Base-by-base conservation (phyloP, 2,888 invertebrate species). In the Latrodectus elegans region DNA sequence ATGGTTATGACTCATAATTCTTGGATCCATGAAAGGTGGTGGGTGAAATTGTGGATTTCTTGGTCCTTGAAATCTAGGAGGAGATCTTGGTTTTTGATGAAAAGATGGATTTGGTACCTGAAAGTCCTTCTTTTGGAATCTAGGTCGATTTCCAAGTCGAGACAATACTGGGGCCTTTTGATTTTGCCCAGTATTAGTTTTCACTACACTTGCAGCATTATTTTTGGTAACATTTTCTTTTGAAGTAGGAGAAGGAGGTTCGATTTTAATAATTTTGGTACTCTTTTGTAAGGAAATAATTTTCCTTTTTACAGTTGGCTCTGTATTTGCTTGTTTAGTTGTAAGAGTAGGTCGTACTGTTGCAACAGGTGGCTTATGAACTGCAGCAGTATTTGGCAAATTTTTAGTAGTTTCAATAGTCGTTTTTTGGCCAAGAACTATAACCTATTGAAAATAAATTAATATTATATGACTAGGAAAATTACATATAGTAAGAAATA, bases 1-100 rank as follows among this genome's bases (percentile, higher is more conserved):
- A 55, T 53, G 26, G 26, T 53, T 8, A 51, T 71, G 81, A 26
- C 81, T 77, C 17, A 53, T 64, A 76, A 81, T 77, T 22, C 81
- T 68, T 49, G 17, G 86, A 49, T 80, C 80, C 73, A 70, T 71
- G 22, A 81, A 72, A 14, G 26, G 71, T 6, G 79, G 70, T 70
- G 38, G 51, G 22, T 67, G 70, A 53, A 84, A 84, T 51, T 77
- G 84, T 51, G 76, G 70, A 17, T 64, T 64, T 51, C 81, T 81
- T n/a, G 76, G 81, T 8, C 68, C 68, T 67, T 55, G 68, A 22
- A 82, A 75, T 22, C 82, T 68, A 26, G 75, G 53, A 17, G 55
- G 17, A 12, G 81, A 73, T n/a, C 52, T 8, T 8, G 22, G 8
- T 22, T 53, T 52, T n/a, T 60, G 52, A n/a, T 65, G 65, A 9